Conservation (phyloP, 1,140 invertebrate species). For the Drosophila trapezifrons region DNA sequence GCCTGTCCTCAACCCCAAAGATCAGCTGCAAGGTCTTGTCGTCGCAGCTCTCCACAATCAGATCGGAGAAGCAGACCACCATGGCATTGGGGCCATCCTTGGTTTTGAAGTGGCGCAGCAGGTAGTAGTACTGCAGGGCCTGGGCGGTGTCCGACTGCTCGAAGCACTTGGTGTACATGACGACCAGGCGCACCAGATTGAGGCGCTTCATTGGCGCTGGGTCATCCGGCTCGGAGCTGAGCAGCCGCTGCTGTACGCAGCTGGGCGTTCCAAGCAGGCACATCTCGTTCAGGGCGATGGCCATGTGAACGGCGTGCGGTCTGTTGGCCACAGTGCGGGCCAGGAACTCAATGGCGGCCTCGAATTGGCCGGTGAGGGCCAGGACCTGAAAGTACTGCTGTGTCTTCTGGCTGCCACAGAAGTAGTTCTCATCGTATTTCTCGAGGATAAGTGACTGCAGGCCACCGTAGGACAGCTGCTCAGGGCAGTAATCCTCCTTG, state of each 20-base stretch:
- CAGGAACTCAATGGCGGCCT: conserved; percentile 97
- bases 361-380: conserved; percentile 96
- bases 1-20: conserved; percentile 89
- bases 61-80: conserved; percentile 91
- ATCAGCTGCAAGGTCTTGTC: conserved; percentile 89
- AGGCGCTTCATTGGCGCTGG: conserved; percentile 91
- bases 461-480: conserved; percentile 88
- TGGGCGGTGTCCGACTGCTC: conserved; percentile 94
- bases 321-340: conserved; percentile 89
- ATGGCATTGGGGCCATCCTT: conserved; percentile 92
- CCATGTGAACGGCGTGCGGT: conserved; percentile 96
- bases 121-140: conserved; percentile 96
- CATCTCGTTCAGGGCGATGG: conserved; percentile 94
- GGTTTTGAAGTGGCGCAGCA: conserved; percentile 91
- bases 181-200: conserved; percentile 94
- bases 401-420: conserved; percentile 95
- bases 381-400: conserved; percentile 96
- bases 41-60: conserved; percentile 90
- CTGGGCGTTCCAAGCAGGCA: conserved; percentile 90
- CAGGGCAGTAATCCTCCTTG: conserved; percentile 82
- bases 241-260: conserved; percentile 86
- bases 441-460: conserved; percentile 94
- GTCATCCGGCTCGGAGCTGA: conserved; percentile 88
- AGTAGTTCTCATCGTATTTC: conserved; percentile 96
- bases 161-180: conserved; percentile 95